Evolutionary conservation across 2,797 vertebrate genomes (phyloP).

Genomic region (Bradypodion ventrale): DNA sequence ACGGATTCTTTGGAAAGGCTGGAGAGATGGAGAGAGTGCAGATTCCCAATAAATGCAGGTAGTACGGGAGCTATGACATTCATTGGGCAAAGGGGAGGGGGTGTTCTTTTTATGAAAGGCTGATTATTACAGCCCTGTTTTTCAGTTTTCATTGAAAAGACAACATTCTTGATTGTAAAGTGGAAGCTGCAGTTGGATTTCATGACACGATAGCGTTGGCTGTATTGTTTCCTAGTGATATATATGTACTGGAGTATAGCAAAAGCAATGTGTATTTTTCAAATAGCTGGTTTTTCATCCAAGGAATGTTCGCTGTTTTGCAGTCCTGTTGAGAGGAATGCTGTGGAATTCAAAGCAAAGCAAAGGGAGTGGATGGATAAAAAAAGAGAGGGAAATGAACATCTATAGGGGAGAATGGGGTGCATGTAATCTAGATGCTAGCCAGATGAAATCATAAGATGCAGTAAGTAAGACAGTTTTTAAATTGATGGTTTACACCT

Average conservation of each 20-base stretch:
- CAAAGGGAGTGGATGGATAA: not conserved
- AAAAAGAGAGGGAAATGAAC: not conserved
- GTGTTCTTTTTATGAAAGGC: slow-evolving; percentile 69
- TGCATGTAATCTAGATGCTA: slow-evolving; percentile 19
- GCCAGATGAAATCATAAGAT: slow-evolving; percentile 39
- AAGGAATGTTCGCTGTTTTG: slow-evolving; percentile 32
- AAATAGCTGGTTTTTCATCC: slow-evolving; percentile 37
- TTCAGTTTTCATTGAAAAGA: slow-evolving; percentile 35
- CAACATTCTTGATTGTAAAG: slow-evolving; percentile 38
- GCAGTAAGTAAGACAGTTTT: slow-evolving; percentile 40
- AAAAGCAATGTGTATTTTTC: not conserved
- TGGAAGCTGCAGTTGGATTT: slow-evolving; percentile 16
- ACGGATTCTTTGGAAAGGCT: slow-evolving; percentile 85
- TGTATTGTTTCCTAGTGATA: slow-evolving; percentile 1
- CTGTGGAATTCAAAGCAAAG: slow-evolving; percentile 62
- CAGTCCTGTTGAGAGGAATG: slow-evolving; percentile 32
- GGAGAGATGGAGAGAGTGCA: slow-evolving; percentile 81
- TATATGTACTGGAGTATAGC: not conserved
- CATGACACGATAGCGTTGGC: slow-evolving; percentile 22
- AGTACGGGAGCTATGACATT: slow-evolving; percentile 78
- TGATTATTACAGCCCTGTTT: slow-evolving; percentile 47
- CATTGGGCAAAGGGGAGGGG: slow-evolving; percentile 57
- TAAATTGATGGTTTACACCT: slow-evolving; percentile 56
- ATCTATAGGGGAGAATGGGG: not conserved
- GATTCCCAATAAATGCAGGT: slow-evolving; percentile 84